Base-by-base conservation (phyloP, 2,888 invertebrate genomes). In the Drosophila longiperda region DNA sequence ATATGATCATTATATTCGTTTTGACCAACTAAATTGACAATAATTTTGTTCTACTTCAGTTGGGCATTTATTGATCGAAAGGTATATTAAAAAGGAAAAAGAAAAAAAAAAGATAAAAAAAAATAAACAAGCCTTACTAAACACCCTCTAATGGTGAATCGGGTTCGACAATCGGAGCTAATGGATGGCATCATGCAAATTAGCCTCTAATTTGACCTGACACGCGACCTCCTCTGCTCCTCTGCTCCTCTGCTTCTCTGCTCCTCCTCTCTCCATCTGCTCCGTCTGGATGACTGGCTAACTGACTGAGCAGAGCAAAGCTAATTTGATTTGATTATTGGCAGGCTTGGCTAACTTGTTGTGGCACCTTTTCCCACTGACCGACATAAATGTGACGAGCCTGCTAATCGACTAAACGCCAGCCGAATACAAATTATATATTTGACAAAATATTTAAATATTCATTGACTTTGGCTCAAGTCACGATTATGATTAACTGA, bases 311-410 rank as follows among this genome's bases (percentile, higher is more conserved):
- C 54, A 79, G 88, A 40, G 40, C 42, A 3, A 15, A 15, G 45
- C 8, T 45, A 15, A 83, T 83, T 88, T 45, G 45, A 83, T 87
- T 83, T 85, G 80, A 87, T 83, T 88, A 83, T 82, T 66, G 70
- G 26, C 53, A 66, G 52, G 23, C 53, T 12, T 12, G 20, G 61
- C 34, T 23, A 36, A 20, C 45, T 29, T 29, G 45, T 15, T 45
- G 15, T 49, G 33, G 12, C 57, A 40, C 29, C 48, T 36, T 38
- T 36, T 73, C 29, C 40, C n/a, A n/a, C 9, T 12, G 26, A 11
- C 32, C 53, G 53, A 58, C 62, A 69, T 65, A 73, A 50, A 78
- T 66, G 66, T 64, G 66, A 59, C 32, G 33, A 53, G 66, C 65
- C 71, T 61, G 77, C 64, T 66, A 76, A 78, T 76, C 77, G 76